A percentile compares a stretch with the other conserved stretches of the same genome.
phyloP scores from a whole-genome alignment of 2,113 vertebrate genomes.

The Spheniscus mendiculus region DNA sequence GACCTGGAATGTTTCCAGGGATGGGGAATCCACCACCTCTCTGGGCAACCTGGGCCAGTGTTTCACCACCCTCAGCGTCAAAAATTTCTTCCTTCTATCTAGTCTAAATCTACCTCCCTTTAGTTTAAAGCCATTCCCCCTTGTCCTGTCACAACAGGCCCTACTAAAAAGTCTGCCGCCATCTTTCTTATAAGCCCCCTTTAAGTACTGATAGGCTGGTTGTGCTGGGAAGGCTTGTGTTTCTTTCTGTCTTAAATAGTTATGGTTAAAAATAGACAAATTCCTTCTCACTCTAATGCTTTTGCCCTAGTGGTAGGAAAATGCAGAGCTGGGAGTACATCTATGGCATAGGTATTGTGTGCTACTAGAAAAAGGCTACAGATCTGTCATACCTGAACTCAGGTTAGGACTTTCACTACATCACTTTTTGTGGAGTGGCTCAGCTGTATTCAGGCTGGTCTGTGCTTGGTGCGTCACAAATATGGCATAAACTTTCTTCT shows the following conservation, averaged over 20 bases:
- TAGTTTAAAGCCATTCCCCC: too few relatives aligned
- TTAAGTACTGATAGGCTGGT: background rate
- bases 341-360: accelerated
- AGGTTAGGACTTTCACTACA: background rate
- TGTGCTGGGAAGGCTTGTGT: background rate
- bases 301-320: background rate
- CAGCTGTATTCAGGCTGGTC: background rate
- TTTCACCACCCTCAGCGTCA: too few relatives aligned
- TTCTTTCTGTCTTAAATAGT: background rate
- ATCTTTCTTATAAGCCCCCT: too few relatives aligned
- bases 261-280: background rate
- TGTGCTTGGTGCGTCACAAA: background rate
- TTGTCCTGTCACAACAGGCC: too few relatives aligned
- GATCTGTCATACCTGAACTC: background rate
- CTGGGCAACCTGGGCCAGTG: too few relatives aligned
- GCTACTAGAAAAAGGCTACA: background rate
- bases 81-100: too few relatives aligned
- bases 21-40: too few relatives aligned
- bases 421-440: background rate
- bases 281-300: background rate
- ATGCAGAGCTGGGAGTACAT: background rate
- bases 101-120: too few relatives aligned
- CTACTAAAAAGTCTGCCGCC: too few relatives aligned
- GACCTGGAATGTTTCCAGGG: too few relatives aligned
- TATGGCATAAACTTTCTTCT: background rate